phyloP scores from a whole-genome alignment of 64 coral and sea anemone species.

The Montipora capricornis region DNA sequence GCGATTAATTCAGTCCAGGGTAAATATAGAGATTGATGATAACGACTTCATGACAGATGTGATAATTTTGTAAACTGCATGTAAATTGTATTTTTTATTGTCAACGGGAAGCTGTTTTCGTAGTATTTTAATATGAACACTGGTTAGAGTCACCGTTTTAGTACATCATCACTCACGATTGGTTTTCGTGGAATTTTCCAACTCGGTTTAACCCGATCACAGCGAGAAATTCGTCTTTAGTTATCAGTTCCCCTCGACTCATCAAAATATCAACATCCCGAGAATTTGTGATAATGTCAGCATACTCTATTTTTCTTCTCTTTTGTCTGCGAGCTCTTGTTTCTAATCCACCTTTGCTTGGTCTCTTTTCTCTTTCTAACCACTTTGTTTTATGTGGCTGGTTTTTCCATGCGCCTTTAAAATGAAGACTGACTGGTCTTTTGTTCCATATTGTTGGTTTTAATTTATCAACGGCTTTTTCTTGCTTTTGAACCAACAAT shows the following conservation, averaged over 20 bases:
- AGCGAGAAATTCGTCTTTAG: constrained; percentile 25
- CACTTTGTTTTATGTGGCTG: not conserved
- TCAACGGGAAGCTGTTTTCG: too few relatives aligned
- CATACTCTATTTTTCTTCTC: not conserved
- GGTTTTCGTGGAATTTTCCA: not conserved
- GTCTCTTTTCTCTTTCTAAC: not conserved
- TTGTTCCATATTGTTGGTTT: not conserved
- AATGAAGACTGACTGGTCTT: not conserved
- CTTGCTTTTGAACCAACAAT: constrained; percentile 10
- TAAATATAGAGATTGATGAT: too few relatives aligned
- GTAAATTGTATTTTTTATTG: too few relatives aligned
- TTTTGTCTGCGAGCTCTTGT: not conserved
- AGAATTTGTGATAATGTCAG: not conserved
- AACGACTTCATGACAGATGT: too few relatives aligned
- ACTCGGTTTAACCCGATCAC: not conserved
- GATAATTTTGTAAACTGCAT: too few relatives aligned
- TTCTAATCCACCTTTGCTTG: not conserved
- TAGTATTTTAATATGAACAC: too few relatives aligned
- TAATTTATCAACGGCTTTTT: constrained; percentile 31
- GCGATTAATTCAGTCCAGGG: too few relatives aligned
- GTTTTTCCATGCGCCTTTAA: not conserved
- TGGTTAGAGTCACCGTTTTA: not conserved
- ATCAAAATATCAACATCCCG: constrained; percentile 28
- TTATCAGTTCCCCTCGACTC: constrained; percentile 26
- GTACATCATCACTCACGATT: not conserved